Evolutionary conservation across 2,888 invertebrate genomes (phyloP).

Genomic region (Cosmorhoe ocellata): DNA sequence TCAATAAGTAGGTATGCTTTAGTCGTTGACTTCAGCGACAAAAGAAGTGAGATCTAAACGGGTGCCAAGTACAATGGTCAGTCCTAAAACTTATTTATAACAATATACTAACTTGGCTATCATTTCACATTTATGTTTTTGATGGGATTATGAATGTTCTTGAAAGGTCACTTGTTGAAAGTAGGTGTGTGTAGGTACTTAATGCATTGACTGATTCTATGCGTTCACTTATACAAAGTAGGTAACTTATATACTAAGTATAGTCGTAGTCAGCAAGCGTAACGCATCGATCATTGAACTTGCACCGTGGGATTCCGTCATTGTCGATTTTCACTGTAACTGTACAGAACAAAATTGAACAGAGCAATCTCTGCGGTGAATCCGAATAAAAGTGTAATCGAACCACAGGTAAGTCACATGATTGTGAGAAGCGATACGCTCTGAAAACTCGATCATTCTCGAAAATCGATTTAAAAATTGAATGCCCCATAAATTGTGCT

Average conservation of each 20-base stretch:
- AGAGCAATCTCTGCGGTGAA: conserved; percentile 56
- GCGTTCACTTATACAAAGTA: no score
- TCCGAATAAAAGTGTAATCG: conserved; percentile 39
- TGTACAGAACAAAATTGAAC: conserved; percentile 64
- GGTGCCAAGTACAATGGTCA: no score
- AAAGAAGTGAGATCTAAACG: no score
- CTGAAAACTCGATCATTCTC: conserved; percentile 26
- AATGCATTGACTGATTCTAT: no score
- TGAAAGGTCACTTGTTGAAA: no score
- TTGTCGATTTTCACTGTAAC: conserved; percentile 68
- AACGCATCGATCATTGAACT: conserved; percentile 69
- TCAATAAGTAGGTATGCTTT: no score
- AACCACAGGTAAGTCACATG: conserved; percentile 48
- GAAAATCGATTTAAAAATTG: conserved; percentile 50
- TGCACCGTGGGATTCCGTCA: conserved; percentile 67
- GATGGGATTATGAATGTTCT: no score
- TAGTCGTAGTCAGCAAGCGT: conserved; percentile 57
- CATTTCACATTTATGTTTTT: no score
- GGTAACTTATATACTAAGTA: conserved; percentile 53
- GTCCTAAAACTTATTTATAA: no score
- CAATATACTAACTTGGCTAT: no score
- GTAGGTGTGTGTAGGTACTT: no score
- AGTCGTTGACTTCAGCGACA: no score
- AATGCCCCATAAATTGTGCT: conserved; percentile 56
- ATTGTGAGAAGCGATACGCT: conserved; percentile 35